Evolutionary conservation across 2,888 invertebrate species (phyloP).

Genomic region (Osmoderma eremita): DNA sequence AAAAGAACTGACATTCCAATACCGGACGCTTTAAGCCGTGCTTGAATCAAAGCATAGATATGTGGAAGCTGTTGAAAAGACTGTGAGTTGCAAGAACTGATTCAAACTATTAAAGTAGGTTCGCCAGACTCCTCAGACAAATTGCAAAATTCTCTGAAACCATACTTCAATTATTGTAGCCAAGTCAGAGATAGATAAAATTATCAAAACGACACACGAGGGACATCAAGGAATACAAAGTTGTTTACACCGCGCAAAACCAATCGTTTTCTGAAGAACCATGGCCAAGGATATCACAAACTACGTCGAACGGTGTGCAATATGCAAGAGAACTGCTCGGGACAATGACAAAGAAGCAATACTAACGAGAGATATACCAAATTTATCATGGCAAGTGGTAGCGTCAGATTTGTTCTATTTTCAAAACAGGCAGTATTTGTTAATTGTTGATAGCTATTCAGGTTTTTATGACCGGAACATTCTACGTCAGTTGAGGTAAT

Average conservation of each 20-base stretch:
- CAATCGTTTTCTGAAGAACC: background rate
- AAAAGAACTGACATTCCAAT: too few species aligned
- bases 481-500: background rate
- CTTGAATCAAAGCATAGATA: background rate
- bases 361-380: slow-evolving; percentile 11
- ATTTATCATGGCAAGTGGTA: background rate
- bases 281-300: background rate
- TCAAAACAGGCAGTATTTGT: background rate
- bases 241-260: slow-evolving; percentile 47
- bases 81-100: slow-evolving; percentile 28
- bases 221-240: slow-evolving; percentile 42
- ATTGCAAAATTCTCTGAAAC: too few species aligned
- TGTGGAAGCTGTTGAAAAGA: slow-evolving; percentile 5
- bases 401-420: slow-evolving; percentile 11
- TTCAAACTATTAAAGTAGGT: slow-evolving; percentile 21
- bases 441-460: slow-evolving; percentile 4
- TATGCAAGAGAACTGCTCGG: too few species aligned
- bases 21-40: too few species aligned
- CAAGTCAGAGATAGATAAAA: background rate
- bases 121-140: slow-evolving; percentile 46
- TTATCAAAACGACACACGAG: slow-evolving; percentile 41
- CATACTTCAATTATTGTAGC: slow-evolving; percentile 34
- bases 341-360: background rate
- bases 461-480: background rate
- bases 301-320: too few species aligned